Conservation (phyloP, 2,888 invertebrate genomes). For the Rhyacophila evoluta region DNA sequence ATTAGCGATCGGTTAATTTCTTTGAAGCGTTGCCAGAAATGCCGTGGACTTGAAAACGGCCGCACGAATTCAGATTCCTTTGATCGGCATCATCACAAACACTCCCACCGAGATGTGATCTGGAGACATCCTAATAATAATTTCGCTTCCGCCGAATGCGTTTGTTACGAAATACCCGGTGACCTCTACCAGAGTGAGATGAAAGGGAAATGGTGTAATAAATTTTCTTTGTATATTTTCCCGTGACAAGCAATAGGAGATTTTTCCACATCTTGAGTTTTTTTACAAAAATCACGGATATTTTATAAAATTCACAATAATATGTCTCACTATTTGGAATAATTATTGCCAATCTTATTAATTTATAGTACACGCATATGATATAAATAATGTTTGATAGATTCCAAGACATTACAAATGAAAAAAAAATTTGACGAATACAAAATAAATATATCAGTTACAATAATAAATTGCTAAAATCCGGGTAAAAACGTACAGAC, state of each 20-base stretch:
- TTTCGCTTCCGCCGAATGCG: not conserved
- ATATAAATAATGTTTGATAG: no score
- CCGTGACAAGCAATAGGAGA: not conserved
- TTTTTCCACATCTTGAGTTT: not conserved
- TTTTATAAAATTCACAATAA: not conserved
- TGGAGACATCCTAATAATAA: not conserved
- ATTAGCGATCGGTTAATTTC: constrained; percentile 41
- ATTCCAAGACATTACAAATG: no score
- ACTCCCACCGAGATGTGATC: not conserved
- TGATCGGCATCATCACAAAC: constrained; percentile 39
- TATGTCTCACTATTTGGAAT: no score
- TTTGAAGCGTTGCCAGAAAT: constrained; percentile 53
- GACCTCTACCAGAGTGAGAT: not conserved
- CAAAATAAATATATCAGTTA: no score
- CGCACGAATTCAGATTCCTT: constrained; percentile 42
- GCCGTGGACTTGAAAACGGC: constrained; percentile 45
- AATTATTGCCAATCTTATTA: no score
- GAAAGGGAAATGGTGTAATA: not conserved
- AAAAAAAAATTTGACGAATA: no score
- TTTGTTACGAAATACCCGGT: not conserved
- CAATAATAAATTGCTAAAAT: no score
- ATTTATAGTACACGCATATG: no score
- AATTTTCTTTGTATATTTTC: not conserved
- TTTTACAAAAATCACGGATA: no score
- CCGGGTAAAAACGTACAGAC: no score